phyloP scores from a whole-genome alignment of 2,888 invertebrate species.

The Myopa tessellatipennis region DNA sequence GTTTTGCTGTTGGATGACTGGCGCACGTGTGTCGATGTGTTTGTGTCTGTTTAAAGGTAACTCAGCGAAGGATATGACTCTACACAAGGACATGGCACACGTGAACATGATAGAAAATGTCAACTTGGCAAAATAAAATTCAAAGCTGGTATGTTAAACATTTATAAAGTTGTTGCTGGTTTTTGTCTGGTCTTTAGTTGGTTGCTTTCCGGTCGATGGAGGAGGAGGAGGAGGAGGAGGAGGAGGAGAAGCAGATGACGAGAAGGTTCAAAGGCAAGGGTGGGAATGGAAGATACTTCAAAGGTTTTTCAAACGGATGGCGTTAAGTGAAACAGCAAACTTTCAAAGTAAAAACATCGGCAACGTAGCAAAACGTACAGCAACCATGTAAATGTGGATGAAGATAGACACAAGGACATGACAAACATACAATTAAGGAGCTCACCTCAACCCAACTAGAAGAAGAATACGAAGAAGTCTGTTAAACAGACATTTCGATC shows the following conservation, averaged over 20 bases:
- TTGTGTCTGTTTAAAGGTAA: conserved; percentile 18
- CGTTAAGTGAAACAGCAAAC: conserved; percentile 20
- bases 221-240: no score
- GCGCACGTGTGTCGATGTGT: conserved; percentile 5
- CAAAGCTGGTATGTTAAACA: conserved; percentile 37
- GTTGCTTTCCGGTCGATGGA: not conserved
- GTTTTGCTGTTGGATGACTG: not conserved
- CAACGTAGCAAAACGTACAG: no score
- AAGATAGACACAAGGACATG: no score
- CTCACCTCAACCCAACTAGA: no score
- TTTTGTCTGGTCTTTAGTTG: not conserved
- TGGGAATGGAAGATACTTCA: not conserved
- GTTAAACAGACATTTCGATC: no score
- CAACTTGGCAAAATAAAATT: conserved; percentile 36
- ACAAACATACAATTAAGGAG: no score
- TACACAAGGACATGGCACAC: conserved; percentile 28
- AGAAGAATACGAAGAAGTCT: no score
- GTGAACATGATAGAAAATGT: conserved; percentile 31
- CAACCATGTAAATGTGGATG: no score
- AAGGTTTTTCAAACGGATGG: conserved; percentile 6
- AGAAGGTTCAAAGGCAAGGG: no score
- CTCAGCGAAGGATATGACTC: conserved; percentile 26
- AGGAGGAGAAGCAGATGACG: no score
- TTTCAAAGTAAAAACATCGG: not conserved
- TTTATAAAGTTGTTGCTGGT: conserved; percentile 28